Evolutionary conservation across 1,140 invertebrate species (phyloP), one percentile per base, ranked within the genome.

Genomic region (Drosophila kanapiae): DNA sequence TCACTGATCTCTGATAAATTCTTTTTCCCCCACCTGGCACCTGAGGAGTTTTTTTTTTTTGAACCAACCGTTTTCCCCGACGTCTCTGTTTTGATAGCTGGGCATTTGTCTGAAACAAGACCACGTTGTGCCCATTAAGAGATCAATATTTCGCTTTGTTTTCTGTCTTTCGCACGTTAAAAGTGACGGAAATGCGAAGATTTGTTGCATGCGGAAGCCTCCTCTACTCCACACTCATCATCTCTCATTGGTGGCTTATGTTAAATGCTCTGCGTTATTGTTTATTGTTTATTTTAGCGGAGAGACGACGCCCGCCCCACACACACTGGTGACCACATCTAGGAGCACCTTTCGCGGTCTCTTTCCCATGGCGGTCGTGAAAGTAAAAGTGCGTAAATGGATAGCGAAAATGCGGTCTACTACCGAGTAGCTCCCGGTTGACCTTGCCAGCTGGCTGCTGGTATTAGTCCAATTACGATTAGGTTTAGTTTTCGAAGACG

Each of bases 141-240:
- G 85, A 88, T 88, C 85, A 88, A 88, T 88, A 88, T 90, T 80
- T 88, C 38, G 80, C 75, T 69, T 67, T 77, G 59, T 80, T 64
- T 70, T 43, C 47, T 40, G 43, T 63, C 53, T 78, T 80, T 88
- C 85, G 75, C 81, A 88, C 85, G 83, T 88, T 64, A 78, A 88
- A 88, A 67, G 78, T 88, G 85, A 88, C 85, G 85, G 85, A 88
- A 88, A 72, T 70, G 49, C 45, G 14, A 82, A 90, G 85, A 88
- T 88, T 88, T 85, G 85, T 88, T 70, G 84, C 68, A 84, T 76
- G 81, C 85, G 84, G 84, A 88, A 88, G 85, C 85, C 56, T 69
- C 69, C 82, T 37, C 56, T 29, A 47, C 58, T 40, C 31, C 31
- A 51, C 58, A 27, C 45, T 43, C 63, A 54, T 56, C 49, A 42